phyloP scores from a whole-genome alignment of 2,888 invertebrate genomes.

The Orchestes rusci region DNA sequence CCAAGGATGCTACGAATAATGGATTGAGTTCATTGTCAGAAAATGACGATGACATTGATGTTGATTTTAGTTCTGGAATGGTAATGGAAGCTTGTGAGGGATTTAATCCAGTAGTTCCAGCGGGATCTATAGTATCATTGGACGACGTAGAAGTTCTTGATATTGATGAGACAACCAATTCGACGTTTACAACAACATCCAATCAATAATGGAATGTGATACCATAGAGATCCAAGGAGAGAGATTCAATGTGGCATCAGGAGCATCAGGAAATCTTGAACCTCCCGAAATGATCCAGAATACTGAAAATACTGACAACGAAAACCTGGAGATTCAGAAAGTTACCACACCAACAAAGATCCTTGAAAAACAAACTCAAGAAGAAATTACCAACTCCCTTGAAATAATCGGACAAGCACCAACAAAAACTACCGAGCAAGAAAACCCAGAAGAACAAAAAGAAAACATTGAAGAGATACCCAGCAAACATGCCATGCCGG shows the following conservation, averaged over 20 bases:
- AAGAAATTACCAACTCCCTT: too few relatives aligned
- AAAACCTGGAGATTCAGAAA: background rate
- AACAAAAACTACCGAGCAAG: too few relatives aligned
- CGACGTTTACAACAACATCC: background rate
- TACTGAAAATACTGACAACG: too few relatives aligned
- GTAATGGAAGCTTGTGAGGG: background rate
- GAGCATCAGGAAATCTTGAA: background rate
- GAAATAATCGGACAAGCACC: too few relatives aligned
- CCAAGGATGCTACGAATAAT: background rate
- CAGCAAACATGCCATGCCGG: too few relatives aligned
- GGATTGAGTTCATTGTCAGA: background rate
- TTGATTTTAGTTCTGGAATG: background rate
- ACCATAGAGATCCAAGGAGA: too few relatives aligned
- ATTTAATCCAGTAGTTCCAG: background rate
- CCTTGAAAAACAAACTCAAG: too few relatives aligned
- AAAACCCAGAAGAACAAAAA: too few relatives aligned
- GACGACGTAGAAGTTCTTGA: background rate
- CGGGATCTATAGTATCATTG: background rate
- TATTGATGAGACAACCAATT: background rate
- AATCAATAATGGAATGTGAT: too few relatives aligned
- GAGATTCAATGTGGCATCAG: too few relatives aligned
- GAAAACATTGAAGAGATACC: too few relatives aligned
- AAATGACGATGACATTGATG: background rate
- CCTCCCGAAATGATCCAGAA: background rate
- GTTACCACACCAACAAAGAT: too few relatives aligned